Evolutionary conservation across 1,140 invertebrate species (phyloP).

Genomic region (Drosophila ficusphila): DNA sequence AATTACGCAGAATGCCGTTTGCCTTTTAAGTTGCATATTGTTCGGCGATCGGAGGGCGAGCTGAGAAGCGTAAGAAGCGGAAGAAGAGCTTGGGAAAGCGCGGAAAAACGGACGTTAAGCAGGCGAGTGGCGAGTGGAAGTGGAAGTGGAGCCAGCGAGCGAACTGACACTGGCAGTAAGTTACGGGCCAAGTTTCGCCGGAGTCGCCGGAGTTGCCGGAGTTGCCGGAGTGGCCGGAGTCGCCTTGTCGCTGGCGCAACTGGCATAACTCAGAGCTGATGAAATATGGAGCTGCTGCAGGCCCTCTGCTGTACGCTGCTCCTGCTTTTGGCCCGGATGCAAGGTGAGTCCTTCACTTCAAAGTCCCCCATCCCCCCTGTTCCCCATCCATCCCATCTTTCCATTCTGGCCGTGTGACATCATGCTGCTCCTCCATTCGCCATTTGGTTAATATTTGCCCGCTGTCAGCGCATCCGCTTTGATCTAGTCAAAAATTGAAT

Average conservation of each 20-base stretch:
- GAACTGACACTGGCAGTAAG: conserved; percentile 54
- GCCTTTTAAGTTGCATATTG: conserved; percentile 51
- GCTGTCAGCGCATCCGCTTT: conserved; percentile 32
- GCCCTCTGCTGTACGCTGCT: conserved; percentile 72
- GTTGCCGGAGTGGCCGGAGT: no score
- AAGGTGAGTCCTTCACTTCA: conserved; percentile 64
- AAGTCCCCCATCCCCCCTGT: neutral
- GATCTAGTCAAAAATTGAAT: conserved; percentile 44
- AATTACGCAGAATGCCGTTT: conserved; percentile 62
- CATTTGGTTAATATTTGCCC: conserved; percentile 32
- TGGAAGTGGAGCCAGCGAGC: neutral
- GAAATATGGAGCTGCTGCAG: conserved; percentile 75
- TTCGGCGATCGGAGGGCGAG: conserved; percentile 13
- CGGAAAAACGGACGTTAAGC: conserved; percentile 46
- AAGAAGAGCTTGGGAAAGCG: conserved; percentile 2
- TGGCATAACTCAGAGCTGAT: conserved; percentile 59
- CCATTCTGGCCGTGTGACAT: no score
- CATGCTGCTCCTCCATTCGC: no score
- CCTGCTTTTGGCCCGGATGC: conserved; percentile 70
- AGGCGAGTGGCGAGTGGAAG: conserved; percentile 6
- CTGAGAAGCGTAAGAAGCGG: neutral
- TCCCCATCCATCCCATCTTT: no score
- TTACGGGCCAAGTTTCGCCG: conserved; percentile 47
- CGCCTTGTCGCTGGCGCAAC: conserved; percentile 15
- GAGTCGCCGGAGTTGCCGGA: no score